Evolutionary conservation across 1,140 invertebrate genomes (phyloP).

Genomic region (Hesperophylax magnus): DNA sequence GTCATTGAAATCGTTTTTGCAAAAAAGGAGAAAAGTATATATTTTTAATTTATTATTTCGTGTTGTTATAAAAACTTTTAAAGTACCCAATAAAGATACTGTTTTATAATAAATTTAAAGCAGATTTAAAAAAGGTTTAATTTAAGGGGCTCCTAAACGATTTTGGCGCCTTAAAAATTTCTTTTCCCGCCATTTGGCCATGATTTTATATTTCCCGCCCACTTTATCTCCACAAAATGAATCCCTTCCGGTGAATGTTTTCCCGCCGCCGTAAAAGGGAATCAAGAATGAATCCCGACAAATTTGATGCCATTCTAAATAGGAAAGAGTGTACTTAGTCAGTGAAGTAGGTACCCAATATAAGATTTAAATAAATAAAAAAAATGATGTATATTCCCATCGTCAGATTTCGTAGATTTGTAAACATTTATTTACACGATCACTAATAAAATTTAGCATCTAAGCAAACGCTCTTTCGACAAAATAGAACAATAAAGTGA

Average conservation of each 20-base stretch:
- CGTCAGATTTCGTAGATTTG: no score
- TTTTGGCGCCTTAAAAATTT: conserved; percentile 49
- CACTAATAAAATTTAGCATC: no score
- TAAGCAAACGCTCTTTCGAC: no score
- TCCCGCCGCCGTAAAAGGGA: conserved; percentile 57
- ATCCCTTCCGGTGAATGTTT: conserved; percentile 58
- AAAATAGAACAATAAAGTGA: no score
- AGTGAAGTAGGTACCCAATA: conserved; percentile 48
- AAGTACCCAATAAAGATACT: neutral
- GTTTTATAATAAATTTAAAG: neutral
- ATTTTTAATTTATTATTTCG: no score
- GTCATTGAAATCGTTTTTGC: no score
- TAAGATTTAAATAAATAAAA: no score
- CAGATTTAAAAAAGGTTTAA: conserved; percentile 33
- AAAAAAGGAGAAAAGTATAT: no score
- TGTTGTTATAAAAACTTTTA: neutral
- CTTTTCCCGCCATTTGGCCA: conserved; percentile 50
- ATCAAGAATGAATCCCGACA: conserved; percentile 60
- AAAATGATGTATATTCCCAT: no score
- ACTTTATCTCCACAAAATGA: conserved; percentile 58
- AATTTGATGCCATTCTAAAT: conserved; percentile 63
- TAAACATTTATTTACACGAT: no score
- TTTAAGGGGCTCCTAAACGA: conserved; percentile 35
- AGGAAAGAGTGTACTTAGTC: conserved; percentile 58
- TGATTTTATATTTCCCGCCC: conserved; percentile 57